Conservation (phyloP, 2,797 vertebrate genomes). For the Mus minutoides region DNA sequence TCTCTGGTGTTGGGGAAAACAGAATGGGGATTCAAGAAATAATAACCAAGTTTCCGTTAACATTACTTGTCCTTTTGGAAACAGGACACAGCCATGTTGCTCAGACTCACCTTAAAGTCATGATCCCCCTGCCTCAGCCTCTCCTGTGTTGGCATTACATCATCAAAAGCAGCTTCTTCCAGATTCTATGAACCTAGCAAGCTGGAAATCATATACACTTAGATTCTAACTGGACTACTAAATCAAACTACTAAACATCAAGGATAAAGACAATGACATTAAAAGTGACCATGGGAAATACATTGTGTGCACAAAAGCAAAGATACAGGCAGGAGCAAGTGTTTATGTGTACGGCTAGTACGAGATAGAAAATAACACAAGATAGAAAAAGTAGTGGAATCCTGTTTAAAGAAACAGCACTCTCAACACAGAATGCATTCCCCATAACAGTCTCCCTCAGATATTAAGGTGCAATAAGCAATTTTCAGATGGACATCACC, state of each 20-base stretch:
- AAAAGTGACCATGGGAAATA: not conserved
- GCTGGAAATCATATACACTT: not conserved
- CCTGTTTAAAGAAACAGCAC: not conserved
- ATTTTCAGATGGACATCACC: not conserved
- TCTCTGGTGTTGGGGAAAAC: not conserved
- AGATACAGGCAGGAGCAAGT: not conserved
- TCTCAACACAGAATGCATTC: not conserved
- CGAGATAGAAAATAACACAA: not conserved
- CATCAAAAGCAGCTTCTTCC: not conserved
- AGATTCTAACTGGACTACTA: not conserved
- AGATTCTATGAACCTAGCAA: not conserved
- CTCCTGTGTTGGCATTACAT: not conserved
- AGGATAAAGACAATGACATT: not conserved
- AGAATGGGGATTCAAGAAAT: not conserved
- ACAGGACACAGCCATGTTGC: not conserved
- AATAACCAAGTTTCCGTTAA: not conserved
- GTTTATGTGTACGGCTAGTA: not conserved
- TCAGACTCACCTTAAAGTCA: not conserved
- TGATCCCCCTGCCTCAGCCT: not conserved
- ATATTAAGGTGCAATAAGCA: constrained; percentile 30
- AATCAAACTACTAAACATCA: not conserved
- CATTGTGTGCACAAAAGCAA: not conserved
- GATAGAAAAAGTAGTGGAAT: not conserved
- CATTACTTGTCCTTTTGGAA: not conserved
- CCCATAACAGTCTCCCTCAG: not conserved